Base-by-base conservation (phyloP, 2,888 invertebrate species). In the Phymatocera aterrima region DNA sequence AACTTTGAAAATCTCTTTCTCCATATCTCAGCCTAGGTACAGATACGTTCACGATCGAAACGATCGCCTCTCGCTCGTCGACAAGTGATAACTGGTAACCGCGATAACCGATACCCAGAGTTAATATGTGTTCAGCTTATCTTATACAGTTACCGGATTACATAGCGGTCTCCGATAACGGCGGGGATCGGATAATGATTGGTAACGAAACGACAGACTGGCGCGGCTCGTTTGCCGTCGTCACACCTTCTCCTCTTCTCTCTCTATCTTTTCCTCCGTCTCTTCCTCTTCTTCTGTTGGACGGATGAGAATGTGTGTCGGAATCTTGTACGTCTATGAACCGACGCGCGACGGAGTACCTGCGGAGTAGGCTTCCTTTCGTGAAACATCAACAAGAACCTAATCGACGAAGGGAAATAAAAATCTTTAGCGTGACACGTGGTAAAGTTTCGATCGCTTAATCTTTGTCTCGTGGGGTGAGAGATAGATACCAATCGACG, bases 391-490 rank as follows among this genome's bases (percentile, higher is more conserved):
- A 75, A 72, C 34, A 60, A 51, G 15, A 37, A 15, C 12, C 72
- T 72, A 75, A 75, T 57, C 57, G 57, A 75, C 15, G 8, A 5
- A 40, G 24, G 40, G 24, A 6, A 37, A 40, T 40, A 43, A 43
- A 40, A 75, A 57, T 57, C 57, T 54, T 75, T 40, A 40, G 31
- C 37, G 21, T 40, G 75, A 75, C 75, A 75, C 54, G 57, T 21
- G 51, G 51, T 72, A 72, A 72, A 72, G 51, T 72, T 72, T 43
- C 75, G 75, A 75, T 75, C 54, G 24, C 75, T 75, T 57, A 24
- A 75, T 75, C 75, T 57, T 75, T 75, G 31, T 75, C 54, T 75
- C 15, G 28, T 34, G 48, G 51, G 51, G 51, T 51, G 12, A 46
- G 21, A 28, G 8, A 43, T 24, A 43, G 68, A 46, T 68, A 51